Percentiles rank a stretch among this genome's conserved stretches.
Conservation (phyloP, 1,140 invertebrate genomes). For the Hyles vespertilio region DNA sequence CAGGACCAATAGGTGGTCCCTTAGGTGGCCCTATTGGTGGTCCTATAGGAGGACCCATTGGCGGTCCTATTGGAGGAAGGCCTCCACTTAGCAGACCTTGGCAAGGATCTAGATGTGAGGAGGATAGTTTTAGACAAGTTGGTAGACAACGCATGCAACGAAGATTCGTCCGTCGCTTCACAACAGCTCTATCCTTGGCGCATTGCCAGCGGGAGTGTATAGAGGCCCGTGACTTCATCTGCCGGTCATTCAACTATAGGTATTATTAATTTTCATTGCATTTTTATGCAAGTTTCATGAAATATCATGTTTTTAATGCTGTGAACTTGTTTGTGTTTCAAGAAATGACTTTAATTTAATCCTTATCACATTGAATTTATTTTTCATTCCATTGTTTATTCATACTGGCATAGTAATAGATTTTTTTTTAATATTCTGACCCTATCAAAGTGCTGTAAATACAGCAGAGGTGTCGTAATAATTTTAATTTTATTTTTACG, state of each 20-base stretch:
- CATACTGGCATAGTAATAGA: conserved; percentile 2
- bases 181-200: conserved; percentile 82
- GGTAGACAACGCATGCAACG: conserved; percentile 86
- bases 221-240: conserved; percentile 89
- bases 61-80: conserved; percentile 38
- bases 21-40: conserved; percentile 46
- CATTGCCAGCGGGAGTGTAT: conserved; percentile 90
- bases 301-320: not conserved
- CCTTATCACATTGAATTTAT: no score
- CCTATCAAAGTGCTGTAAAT: no score
- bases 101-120: conserved; percentile 80
- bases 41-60: conserved; percentile 49
- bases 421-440: conserved; percentile 1
- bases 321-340: not conserved
- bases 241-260: conserved; percentile 91
- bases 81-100: conserved; percentile 54
- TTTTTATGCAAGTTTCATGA: not conserved
- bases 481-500: no score
- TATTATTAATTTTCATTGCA: conserved; percentile 32
- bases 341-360: no score
- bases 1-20: conserved; percentile 47
- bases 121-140: conserved; percentile 88
- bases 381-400: no score
- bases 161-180: conserved; percentile 85
- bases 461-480: no score